These are phyloP conservation scores for Cenopis cana DNA, from an alignment of 2,888 invertebrate species.

Conservation along the genomic window DNA sequence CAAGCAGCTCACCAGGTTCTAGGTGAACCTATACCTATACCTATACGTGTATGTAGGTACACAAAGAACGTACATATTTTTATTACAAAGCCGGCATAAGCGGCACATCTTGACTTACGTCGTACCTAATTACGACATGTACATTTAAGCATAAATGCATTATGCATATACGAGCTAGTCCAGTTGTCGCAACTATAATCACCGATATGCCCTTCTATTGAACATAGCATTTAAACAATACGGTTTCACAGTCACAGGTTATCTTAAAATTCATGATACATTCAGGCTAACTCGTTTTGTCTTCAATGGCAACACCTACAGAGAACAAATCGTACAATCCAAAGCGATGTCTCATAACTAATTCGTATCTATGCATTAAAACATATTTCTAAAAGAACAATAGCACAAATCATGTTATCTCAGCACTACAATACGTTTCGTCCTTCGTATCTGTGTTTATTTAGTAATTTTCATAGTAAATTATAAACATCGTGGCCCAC, in stretches of 20 bases:
- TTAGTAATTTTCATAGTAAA: slow-evolving; percentile 67
- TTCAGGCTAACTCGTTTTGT: slow-evolving; percentile 1
- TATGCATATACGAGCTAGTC: slow-evolving; percentile 27
- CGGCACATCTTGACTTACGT: slow-evolving; percentile 7
- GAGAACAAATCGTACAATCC: neutral
- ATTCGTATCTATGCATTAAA: slow-evolving; percentile 22
- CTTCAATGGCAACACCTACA: neutral
- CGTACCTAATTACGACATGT: slow-evolving; percentile 15
- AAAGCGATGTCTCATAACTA: slow-evolving; percentile 4
- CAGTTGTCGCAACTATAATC: slow-evolving; percentile 19
- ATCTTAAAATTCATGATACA: neutral
- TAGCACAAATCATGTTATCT: slow-evolving; percentile 46
- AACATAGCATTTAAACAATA: slow-evolving; percentile 15
- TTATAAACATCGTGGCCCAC: slow-evolving; percentile 61
- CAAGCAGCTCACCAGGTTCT: too few relatives aligned
- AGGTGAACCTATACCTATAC: too few relatives aligned
- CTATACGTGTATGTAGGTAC: too few relatives aligned
- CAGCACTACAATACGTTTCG: slow-evolving; percentile 47
- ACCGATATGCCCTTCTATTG: slow-evolving; percentile 8
- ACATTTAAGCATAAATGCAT: slow-evolving; percentile 28
- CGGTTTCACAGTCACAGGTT: slow-evolving; percentile 9
- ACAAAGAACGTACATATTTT: neutral
- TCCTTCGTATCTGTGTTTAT: slow-evolving; percentile 65
- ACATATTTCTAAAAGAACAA: slow-evolving; percentile 44
- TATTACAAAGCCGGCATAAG: neutral